Base-by-base conservation (phyloP, 2,888 invertebrate species). In the Xestoiulus laeticollis region DNA sequence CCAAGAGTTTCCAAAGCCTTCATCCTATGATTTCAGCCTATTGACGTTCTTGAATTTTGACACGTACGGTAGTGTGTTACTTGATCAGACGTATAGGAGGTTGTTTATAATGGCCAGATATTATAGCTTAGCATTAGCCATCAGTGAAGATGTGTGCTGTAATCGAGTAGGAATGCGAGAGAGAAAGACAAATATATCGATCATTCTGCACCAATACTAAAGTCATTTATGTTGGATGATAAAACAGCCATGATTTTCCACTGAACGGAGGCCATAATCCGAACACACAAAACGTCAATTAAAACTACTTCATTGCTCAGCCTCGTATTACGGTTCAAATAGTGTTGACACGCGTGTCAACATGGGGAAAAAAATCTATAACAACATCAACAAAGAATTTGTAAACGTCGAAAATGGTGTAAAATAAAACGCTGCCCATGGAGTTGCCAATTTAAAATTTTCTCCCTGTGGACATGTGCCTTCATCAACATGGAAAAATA, bases 231-330 rank as follows among this genome's bases (percentile, higher is more conserved):
- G 68, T 68, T 10, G 68, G 68, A 68, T 68, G 68, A 68, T 68
- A 68, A 68, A 68, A 68, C 68, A 68, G 68, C 68, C 68, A 68
- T 68, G 68, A 68, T 68, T 68, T 68, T 68, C 22, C 19, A 68
- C 68, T 68, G 68, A 68, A 68, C 68, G 68, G 26, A 68, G 19
- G 68, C 68, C 68, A 68, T 68, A 68, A 68, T 68, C 68, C 68
- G 68, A 68, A 68, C 68, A 68, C 68, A 68, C 68, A 68, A 68
- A 68, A 68, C 68, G 68, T 26, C 68, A 68, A 68, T 68, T 68
- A 68, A 68, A 68, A 68, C 68, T 68, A 26, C 68, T 68, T 68
- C 3, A 68, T 68, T 26, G 68, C 68, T 22, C 68, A 68, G 68
- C 26, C 26, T 68, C 68, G 68, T 26, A 68, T 19, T 1, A 26